Base-by-base conservation (phyloP, 1,140 invertebrate genomes). In the Bemisia tabaci region DNA sequence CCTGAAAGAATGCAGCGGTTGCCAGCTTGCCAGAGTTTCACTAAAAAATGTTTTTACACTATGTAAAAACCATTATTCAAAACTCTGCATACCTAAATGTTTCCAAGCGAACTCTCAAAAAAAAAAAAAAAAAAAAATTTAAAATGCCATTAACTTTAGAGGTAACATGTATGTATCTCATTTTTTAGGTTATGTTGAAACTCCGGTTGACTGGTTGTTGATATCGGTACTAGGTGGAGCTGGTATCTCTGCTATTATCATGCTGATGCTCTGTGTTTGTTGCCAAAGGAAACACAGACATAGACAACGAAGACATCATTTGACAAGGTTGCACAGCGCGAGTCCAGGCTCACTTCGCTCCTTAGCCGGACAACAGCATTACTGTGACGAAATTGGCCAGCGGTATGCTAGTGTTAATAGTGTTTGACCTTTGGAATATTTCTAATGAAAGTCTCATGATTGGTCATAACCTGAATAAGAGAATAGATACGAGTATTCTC, bases 391-490 rank as follows among this genome's bases (percentile, higher is more conserved):
- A 66, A 72, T 81, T 21, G 79, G 80, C 68, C 77, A 81, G 71
- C 75, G 80, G 23, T 81, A 80, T 71, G 79, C 79, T 60, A 80
- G 77, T 70, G 79, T 81, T 66, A 80, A 82, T 74, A 81, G 79
- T 74, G 80, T 82, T 71, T 82, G 79, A 81, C 79, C 33, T 17
- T 17, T 48, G 17, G 33, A 17, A 48, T 48, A 48, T 48, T 9
- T 48, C 17, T 48, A 9, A 9, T 5, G 5, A 48, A 9, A 17
- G 5, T 48, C 17, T 48, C 5, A 48, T 48, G 33, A 17, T 48
- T 48, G 33, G 33, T 48, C 33, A 48, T 48, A 48, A 48, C n/a
- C n/a, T n/a, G n/a, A n/a, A n/a, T n/a, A n/a, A n/a, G n/a, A n/a
- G n/a, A n/a, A n/a, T n/a, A n/a, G n/a, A n/a, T n/a, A n/a, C n/a